Conservation (phyloP, 2,888 invertebrate genomes). For the Eucriotettix oculatus region DNA sequence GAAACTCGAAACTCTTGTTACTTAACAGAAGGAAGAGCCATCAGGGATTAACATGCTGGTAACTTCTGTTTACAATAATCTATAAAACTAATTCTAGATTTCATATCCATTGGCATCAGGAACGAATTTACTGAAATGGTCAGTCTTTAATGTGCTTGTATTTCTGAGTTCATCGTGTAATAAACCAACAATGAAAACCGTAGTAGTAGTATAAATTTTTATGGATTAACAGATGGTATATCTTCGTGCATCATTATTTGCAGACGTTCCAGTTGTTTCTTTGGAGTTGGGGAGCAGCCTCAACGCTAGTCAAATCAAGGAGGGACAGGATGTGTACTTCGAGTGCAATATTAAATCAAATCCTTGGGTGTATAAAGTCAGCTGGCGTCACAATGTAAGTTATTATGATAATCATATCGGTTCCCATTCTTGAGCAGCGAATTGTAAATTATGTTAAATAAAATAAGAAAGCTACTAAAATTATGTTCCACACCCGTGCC, state of each 20-base stretch:
- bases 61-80: too few relatives aligned
- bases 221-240: too few relatives aligned
- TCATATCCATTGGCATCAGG: too few relatives aligned
- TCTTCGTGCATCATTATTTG: conserved; percentile 20
- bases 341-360: conserved; percentile 82
- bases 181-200: too few relatives aligned
- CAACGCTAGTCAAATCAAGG: conserved; percentile 62
- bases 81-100: too few relatives aligned
- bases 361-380: conserved; percentile 64
- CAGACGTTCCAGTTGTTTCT: conserved; percentile 71
- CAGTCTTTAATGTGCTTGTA: too few relatives aligned
- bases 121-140: too few relatives aligned
- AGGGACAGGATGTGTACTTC: conserved; percentile 80
- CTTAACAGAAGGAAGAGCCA: too few relatives aligned
- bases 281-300: conserved; percentile 69
- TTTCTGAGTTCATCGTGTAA: too few relatives aligned
- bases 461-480: not conserved
- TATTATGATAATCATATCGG: not conserved
- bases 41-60: too few relatives aligned
- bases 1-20: too few relatives aligned
- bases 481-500: not conserved
- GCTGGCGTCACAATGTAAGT: conserved; percentile 62
- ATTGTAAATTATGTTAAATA: not conserved
- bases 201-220: too few relatives aligned
- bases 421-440: not conserved